Evolutionary conservation across 2,888 invertebrate species (phyloP), one percentile per base, ranked within the genome.

Genomic region (Mesochorus sp.): DNA sequence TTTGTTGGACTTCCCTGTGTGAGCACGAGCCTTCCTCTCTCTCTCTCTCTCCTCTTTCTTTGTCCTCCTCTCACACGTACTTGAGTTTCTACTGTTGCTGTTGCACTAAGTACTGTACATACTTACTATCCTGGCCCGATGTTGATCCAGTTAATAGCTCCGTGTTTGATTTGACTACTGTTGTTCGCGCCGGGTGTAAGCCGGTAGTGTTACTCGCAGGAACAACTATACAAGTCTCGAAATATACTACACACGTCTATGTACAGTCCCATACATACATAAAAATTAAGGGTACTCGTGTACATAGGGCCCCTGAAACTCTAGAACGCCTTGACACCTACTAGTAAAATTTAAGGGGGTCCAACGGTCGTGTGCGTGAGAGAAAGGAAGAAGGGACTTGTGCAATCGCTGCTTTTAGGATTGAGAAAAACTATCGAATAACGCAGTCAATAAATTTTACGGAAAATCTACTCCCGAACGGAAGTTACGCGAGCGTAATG

Each of bases 131-230:
- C 73, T 81, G 85, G 82, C 83, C 83, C 84, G 83, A 85, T 89
- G 89, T 90, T 90, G 89, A 89, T 88, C 88, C 83, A 89, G 89
- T 90, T 90, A 90, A 90, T 90, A 90, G 89, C 88, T 81, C 84
- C 83, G 79, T 90, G 88, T 90, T 90, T 90, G 89, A 89, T 88
- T 88, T 88, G 88, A 88, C 87, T 88, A 87, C 88, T 87, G 88
- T 87, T 86, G 85, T 88, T 83, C 72, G 70, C 79, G 81, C 67
- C 76, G 81, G 82, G 73, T n/a, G 83, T 86, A 85, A 85, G 83
- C 82, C 73, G 81, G 81, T 81, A 62, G 57, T 74, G 59, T 81
- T 85, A 86, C n/a, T n/a, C n/a, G 85, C 79, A 81, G 81, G 83
- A 85, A 76, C 49, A 39, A 21, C 49, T 14, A 53, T 26, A 26